A percentile compares a stretch with the other conserved stretches of the same genome.
Evolutionary conservation across 2,113 vertebrate genomes (phyloP).

Genomic region (Neodon shergylaensis): DNA sequence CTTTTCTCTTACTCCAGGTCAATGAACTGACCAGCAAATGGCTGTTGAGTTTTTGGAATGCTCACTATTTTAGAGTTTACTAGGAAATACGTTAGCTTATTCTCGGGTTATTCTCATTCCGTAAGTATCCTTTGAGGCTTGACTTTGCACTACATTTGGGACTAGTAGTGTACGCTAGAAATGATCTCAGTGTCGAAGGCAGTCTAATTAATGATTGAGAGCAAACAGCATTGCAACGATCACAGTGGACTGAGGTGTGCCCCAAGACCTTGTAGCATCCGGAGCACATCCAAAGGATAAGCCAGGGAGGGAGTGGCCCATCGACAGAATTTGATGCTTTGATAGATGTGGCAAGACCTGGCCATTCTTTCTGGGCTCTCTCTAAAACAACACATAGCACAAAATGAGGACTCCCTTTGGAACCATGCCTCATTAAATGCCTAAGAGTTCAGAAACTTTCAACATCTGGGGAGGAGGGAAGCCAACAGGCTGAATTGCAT

Average conservation of each 20-base stretch:
- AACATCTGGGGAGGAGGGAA: background rate
- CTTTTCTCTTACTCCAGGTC: background rate
- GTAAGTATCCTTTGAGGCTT: background rate
- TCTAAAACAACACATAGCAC: background rate
- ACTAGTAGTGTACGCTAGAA: background rate
- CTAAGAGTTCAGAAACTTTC: background rate
- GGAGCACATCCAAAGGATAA: background rate
- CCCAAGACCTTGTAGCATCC: background rate
- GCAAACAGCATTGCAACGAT: background rate
- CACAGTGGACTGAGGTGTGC: background rate
- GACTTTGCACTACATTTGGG: background rate
- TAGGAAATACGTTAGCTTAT: background rate
- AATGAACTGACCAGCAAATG: background rate
- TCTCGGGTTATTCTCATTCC: background rate
- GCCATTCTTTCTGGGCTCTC: background rate
- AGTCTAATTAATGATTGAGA: background rate
- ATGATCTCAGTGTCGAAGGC: background rate
- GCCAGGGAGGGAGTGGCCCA: background rate
- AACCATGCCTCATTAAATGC: background rate
- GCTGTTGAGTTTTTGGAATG: slow-evolving; percentile 5
- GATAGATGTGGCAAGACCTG: background rate
- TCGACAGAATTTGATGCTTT: background rate
- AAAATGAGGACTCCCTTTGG: background rate
- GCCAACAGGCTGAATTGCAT: background rate
- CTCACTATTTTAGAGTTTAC: background rate